Conservation (phyloP, 2,888 invertebrate genomes). For the Leptopilina syphax region DNA sequence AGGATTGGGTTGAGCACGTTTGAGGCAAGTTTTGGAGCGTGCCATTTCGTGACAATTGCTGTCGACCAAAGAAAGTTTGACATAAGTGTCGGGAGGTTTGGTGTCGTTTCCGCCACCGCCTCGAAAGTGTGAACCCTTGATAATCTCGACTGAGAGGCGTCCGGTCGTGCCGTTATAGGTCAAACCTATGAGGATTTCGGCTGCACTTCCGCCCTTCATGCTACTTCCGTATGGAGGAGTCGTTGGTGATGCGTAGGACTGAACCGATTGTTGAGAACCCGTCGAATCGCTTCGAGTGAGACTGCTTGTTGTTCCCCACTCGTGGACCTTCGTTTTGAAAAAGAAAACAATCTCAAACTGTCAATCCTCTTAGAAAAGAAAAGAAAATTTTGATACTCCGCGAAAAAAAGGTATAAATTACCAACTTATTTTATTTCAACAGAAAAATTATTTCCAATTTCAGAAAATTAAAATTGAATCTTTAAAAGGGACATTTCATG, state of each 20-base stretch:
- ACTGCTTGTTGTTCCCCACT: constrained; percentile 74
- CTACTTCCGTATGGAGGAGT: constrained; percentile 74
- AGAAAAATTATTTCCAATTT: no score
- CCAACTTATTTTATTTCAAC: no score
- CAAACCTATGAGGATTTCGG: constrained; percentile 91
- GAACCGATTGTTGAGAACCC: constrained; percentile 92
- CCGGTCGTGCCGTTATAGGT: constrained; percentile 97
- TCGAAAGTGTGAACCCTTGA: constrained; percentile 86
- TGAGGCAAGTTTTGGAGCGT: constrained; percentile 93
- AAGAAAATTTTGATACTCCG: no score
- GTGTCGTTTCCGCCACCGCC: constrained; percentile 73
- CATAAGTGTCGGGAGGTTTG: constrained; percentile 94
- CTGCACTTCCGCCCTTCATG: constrained; percentile 92
- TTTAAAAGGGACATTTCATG: no score
- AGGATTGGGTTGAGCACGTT: constrained; percentile 96
- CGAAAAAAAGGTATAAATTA: no score
- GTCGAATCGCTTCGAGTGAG: constrained; percentile 95
- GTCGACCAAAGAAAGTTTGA: constrained; percentile 93
- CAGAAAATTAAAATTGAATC: no score
- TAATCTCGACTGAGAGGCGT: constrained; percentile 93
- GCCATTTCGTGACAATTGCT: constrained; percentile 96
- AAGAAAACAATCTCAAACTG: not conserved
- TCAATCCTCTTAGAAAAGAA: not conserved
- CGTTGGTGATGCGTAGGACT: constrained; percentile 75
- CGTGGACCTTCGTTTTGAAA: constrained; percentile 62